Evolutionary conservation across 1,140 invertebrate genomes (phyloP).

Genomic region (Tenebrio molitor): DNA sequence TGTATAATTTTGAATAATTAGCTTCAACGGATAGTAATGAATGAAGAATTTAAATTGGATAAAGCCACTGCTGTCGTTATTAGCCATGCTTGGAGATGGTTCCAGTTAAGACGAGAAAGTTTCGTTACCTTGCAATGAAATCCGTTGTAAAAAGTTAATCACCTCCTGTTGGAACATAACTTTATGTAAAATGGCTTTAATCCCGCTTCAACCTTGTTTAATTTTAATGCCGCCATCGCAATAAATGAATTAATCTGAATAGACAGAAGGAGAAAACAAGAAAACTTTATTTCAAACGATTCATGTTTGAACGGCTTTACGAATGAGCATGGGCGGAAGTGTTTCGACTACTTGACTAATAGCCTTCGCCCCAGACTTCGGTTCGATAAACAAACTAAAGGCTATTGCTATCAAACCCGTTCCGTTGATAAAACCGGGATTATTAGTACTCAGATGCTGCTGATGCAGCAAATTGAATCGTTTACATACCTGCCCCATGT

Average conservation of each 20-base stretch:
- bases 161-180: not conserved
- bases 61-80: not conserved
- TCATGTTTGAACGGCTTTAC: not conserved
- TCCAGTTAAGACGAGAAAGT: not conserved
- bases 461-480: too few species aligned
- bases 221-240: constrained; percentile 7
- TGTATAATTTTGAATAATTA: too few species aligned
- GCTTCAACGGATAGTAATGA: too few species aligned
- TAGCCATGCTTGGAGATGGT: too few species aligned
- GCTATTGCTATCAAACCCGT: too few species aligned
- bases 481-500: too few species aligned
- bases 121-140: not conserved
- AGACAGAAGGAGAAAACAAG: constrained; percentile 13
- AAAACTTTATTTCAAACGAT: constrained; percentile 25
- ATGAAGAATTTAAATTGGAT: too few species aligned
- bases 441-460: too few species aligned
- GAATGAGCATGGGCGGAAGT: not conserved
- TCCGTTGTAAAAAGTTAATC: constrained; percentile 8
- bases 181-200: constrained; percentile 10
- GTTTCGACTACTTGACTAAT: not conserved
- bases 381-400: not conserved
- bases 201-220: constrained; percentile 4
- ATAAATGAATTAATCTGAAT: constrained; percentile 23
- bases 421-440: too few species aligned
- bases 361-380: not conserved